These are phyloP conservation scores for Rhabdomys pumilio DNA, from an alignment of 2,797 vertebrate genomes.

Conservation along the genomic window DNA sequence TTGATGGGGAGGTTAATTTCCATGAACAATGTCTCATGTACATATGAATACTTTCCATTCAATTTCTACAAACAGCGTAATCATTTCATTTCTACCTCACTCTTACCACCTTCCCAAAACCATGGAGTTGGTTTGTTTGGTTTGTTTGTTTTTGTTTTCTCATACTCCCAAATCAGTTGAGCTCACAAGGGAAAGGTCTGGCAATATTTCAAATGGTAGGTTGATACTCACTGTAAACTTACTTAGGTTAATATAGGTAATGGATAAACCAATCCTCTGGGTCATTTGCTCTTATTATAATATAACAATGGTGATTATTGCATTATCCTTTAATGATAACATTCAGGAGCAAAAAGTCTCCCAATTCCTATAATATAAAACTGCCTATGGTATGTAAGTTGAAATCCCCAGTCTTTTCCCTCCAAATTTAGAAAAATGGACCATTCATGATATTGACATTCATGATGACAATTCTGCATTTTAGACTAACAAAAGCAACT, in stretches of 20 bases:
- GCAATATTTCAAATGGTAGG: slow-evolving; percentile 47
- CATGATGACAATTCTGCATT: not conserved
- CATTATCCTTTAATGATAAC: slow-evolving; percentile 15
- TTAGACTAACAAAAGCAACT: slow-evolving; percentile 14
- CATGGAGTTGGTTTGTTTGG: not conserved
- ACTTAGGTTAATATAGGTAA: not conserved
- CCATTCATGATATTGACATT: not conserved
- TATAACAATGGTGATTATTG: not conserved
- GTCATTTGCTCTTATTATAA: slow-evolving; percentile 48
- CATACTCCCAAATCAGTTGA: slow-evolving; percentile 44
- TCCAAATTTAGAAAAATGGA: too few relatives aligned
- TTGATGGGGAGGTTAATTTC: not conserved
- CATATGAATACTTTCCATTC: slow-evolving; percentile 18
- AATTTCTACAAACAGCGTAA: slow-evolving; percentile 30
- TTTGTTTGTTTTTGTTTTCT: not conserved
- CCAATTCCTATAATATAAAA: slow-evolving; percentile 50
- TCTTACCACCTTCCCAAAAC: slow-evolving; percentile 31
- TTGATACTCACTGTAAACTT: slow-evolving; percentile 44
- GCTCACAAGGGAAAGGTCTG: not conserved
- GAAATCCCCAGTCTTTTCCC: not conserved
- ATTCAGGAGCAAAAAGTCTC: slow-evolving; percentile 7
- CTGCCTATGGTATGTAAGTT: not conserved
- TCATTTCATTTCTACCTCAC: slow-evolving; percentile 48
- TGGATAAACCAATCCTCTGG: slow-evolving; percentile 24
- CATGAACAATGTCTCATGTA: not conserved